Conservation (phyloP, 2,888 invertebrate genomes). For the Netelia fuscicornis region DNA sequence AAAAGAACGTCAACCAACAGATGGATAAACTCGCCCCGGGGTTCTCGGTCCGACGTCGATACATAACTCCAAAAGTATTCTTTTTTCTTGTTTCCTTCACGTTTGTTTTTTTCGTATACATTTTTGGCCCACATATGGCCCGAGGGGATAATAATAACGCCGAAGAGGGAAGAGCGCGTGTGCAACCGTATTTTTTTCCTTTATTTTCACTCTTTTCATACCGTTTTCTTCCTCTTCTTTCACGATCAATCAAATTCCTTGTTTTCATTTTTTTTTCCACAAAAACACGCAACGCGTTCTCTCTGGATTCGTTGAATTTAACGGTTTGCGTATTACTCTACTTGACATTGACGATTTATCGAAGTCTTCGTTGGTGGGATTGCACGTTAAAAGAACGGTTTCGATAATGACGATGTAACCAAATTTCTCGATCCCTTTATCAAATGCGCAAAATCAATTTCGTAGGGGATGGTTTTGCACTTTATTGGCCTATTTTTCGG, state of each 20-base stretch:
- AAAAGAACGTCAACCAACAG: slow-evolving; percentile 71
- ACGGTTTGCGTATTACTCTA: slow-evolving; percentile 17
- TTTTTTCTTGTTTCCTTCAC: slow-evolving; percentile 67
- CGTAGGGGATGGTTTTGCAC: slow-evolving; percentile 25
- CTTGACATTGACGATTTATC: background rate
- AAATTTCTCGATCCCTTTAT: background rate
- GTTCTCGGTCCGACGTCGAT: slow-evolving; percentile 66
- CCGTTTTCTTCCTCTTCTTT: slow-evolving; percentile 13
- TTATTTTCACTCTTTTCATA: slow-evolving; percentile 63
- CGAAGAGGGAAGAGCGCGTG: slow-evolving; percentile 69
- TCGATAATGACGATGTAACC: too few relatives aligned
- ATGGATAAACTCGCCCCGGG: slow-evolving; percentile 76
- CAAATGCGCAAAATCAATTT: slow-evolving; percentile 14
- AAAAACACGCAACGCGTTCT: background rate
- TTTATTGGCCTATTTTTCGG: slow-evolving; percentile 32
- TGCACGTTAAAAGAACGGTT: too few relatives aligned
- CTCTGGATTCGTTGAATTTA: background rate
- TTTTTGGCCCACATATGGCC: slow-evolving; percentile 78
- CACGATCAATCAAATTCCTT: slow-evolving; percentile 43
- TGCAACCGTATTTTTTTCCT: slow-evolving; percentile 47
- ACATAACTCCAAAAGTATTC: slow-evolving; percentile 76
- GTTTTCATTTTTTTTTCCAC: background rate
- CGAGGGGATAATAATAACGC: slow-evolving; percentile 81
- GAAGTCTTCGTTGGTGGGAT: too few relatives aligned
- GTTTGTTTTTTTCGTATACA: slow-evolving; percentile 51